A percentile compares a stretch with the other conserved stretches of the same genome.
These are phyloP conservation scores for Yponomeuta plumbellus DNA, from an alignment of 2,888 invertebrate genomes.

Conservation along the genomic window DNA sequence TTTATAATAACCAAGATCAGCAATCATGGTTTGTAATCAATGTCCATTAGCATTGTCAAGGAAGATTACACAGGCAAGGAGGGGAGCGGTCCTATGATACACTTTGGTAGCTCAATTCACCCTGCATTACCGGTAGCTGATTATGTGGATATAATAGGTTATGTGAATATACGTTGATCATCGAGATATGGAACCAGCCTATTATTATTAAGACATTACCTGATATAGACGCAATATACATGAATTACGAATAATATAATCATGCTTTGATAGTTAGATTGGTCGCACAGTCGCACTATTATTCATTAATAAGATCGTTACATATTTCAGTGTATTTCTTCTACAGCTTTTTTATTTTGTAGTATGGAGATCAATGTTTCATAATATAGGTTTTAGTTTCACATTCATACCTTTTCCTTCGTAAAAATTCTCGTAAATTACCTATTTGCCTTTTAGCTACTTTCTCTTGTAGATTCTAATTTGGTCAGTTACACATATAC, in stretches of 20 bases:
- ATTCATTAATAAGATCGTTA: too few relatives aligned
- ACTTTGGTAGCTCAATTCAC: conserved; percentile 19
- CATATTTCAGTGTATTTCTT: too few relatives aligned
- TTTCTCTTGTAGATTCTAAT: too few relatives aligned
- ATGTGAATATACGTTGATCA: conserved; percentile 39
- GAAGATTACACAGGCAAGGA: conserved; percentile 12
- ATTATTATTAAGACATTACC: conserved; percentile 40
- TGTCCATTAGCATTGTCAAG: conserved; percentile 4
- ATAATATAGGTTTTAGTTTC: too few relatives aligned
- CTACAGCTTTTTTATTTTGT: too few relatives aligned
- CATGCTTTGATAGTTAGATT: too few relatives aligned
- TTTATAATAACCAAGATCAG: background rate
- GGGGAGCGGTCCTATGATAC: conserved; percentile 2
- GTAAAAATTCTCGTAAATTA: too few relatives aligned
- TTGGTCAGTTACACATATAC: too few relatives aligned
- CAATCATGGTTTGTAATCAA: background rate
- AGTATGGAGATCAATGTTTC: too few relatives aligned
- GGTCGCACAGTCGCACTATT: too few relatives aligned
- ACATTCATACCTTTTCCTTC: too few relatives aligned
- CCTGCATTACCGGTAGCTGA: background rate
- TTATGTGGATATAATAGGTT: conserved; percentile 36
- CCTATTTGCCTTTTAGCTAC: too few relatives aligned
- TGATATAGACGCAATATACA: conserved; percentile 14
- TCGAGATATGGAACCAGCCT: conserved; percentile 23
- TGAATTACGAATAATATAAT: background rate